Conservation (phyloP, 2,888 invertebrate species). For the Neria commutata region DNA sequence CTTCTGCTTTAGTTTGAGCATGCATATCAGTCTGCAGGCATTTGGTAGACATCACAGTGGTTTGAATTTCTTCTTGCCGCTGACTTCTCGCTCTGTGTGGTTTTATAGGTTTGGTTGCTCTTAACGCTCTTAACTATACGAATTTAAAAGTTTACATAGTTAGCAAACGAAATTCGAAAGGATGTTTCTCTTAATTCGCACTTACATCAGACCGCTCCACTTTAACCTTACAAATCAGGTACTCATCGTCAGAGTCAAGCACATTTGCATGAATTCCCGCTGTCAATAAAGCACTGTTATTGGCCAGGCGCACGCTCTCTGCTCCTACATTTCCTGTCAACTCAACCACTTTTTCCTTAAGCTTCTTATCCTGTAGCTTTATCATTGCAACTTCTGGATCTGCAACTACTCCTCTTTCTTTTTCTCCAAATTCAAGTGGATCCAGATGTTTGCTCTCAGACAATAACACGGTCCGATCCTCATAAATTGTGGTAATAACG, state of each 20-base stretch:
- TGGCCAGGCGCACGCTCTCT: no score
- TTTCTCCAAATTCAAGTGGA: background rate
- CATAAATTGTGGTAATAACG: background rate
- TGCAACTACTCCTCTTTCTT: background rate
- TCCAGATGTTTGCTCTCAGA: background rate
- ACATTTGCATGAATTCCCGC: background rate
- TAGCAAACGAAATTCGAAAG: no score
- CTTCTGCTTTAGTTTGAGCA: background rate
- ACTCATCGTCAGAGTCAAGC: constrained; percentile 14
- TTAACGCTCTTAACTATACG: no score
- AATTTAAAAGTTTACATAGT: no score
- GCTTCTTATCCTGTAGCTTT: background rate
- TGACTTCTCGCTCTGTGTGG: background rate
- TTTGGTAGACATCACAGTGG: no score
- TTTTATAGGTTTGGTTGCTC: background rate
- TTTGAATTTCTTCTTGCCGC: background rate
- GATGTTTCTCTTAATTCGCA: no score
- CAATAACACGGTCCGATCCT: background rate
- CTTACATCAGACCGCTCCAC: constrained; percentile 22
- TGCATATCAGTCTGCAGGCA: background rate
- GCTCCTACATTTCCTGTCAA: no score
- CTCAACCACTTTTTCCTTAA: no score
- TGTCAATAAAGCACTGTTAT: no score
- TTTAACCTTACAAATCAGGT: constrained; percentile 17
- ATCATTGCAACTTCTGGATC: background rate